Evolutionary conservation across 2,888 invertebrate species (phyloP).

Genomic region (Marronus borbonicus): DNA sequence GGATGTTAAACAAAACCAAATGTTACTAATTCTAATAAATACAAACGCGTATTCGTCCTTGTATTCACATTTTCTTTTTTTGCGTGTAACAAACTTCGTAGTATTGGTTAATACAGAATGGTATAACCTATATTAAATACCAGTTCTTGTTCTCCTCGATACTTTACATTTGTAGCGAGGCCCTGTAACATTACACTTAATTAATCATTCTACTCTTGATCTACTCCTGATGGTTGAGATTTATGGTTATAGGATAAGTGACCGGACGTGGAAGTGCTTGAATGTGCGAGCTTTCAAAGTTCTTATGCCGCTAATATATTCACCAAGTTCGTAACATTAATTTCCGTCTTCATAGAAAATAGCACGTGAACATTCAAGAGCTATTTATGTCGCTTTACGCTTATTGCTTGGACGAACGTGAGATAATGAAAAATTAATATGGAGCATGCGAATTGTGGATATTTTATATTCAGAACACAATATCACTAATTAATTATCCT

Average conservation of each 20-base stretch:
- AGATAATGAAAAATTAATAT: no score
- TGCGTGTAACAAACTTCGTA: not conserved
- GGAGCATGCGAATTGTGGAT: no score
- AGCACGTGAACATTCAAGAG: not conserved
- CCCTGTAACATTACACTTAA: not conserved
- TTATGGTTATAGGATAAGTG: conserved; percentile 12
- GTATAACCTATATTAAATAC: not conserved
- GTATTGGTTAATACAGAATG: not conserved
- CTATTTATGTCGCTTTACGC: not conserved
- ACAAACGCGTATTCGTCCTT: no score
- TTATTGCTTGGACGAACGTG: not conserved
- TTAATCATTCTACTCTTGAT: conserved; percentile 4
- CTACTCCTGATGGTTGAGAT: not conserved
- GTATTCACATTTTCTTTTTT: not conserved
- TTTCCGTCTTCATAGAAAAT: conserved; percentile 1
- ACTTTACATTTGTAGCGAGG: not conserved
- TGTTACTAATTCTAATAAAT: not conserved
- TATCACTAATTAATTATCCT: no score
- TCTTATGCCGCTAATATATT: not conserved
- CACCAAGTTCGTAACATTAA: conserved; percentile 4
- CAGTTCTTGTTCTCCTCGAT: not conserved
- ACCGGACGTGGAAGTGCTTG: conserved; percentile 1
- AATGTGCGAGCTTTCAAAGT: not conserved
- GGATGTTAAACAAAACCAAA: not conserved
- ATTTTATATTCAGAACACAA: no score